Percentiles rank a stretch among this genome's conserved stretches.
These are phyloP conservation scores for Ostrea denselamellosa DNA, from an alignment of 1,140 invertebrate genomes.

Conservation along the genomic window DNA sequence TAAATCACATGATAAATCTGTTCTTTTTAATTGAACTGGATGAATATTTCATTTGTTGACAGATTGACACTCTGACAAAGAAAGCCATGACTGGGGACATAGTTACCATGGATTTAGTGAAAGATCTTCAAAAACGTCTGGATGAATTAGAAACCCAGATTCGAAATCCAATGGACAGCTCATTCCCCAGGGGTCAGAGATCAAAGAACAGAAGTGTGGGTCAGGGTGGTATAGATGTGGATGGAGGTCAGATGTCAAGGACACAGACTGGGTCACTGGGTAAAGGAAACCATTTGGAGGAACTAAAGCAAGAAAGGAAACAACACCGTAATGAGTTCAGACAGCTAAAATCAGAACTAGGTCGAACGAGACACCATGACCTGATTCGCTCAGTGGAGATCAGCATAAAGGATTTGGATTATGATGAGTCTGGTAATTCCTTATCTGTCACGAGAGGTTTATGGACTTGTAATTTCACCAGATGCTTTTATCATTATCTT, in stretches of 20 bases:
- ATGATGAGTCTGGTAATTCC: conserved; percentile 64
- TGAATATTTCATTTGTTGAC: neutral
- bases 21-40: neutral
- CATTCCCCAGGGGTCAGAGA: neutral
- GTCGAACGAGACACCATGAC: conserved; percentile 60
- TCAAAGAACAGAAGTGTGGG: conserved; percentile 16
- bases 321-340: conserved; percentile 64
- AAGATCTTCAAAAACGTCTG: conserved; percentile 57
- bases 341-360: conserved; percentile 66
- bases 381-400: conserved; percentile 67
- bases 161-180: neutral
- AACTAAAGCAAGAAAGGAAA: conserved; percentile 65
- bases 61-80: conserved; percentile 53
- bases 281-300: conserved; percentile 60
- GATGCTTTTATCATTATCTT: neutral
- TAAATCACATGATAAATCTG: too few species aligned
- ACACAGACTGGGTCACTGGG: conserved; percentile 49
- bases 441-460: neutral
- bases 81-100: conserved; percentile 50
- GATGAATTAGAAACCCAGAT: conserved; percentile 55
- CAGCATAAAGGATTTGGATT: conserved; percentile 63
- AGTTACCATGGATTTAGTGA: conserved; percentile 58
- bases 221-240: neutral
- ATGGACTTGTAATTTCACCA: too few species aligned
- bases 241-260: neutral